phyloP scores from a whole-genome alignment of 2,888 invertebrate species.

The Microdon myrmicae region DNA sequence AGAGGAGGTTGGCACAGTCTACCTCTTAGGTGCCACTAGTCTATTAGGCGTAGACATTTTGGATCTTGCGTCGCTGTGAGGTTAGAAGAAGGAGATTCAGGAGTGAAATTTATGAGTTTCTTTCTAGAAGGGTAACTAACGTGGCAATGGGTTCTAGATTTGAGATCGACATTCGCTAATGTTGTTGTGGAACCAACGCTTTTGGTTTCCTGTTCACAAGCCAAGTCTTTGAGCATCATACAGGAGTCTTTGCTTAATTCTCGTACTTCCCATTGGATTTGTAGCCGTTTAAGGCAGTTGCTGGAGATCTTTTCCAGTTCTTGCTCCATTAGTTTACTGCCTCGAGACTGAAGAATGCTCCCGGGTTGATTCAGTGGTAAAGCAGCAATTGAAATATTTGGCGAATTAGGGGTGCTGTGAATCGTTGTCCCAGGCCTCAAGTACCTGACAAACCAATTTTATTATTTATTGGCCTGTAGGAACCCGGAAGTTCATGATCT shows the following conservation, averaged over 20 bases:
- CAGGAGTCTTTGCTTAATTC: constrained; percentile 65
- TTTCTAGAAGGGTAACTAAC: constrained; percentile 66
- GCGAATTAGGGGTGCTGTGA: constrained; percentile 77
- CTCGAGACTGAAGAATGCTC: too few species aligned
- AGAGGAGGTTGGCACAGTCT: too few species aligned
- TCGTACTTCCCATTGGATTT: constrained; percentile 67
- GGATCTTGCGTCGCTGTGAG: constrained; percentile 58
- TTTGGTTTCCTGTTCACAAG: constrained; percentile 61
- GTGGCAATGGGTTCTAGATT: constrained; percentile 65
- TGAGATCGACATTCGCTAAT: constrained; percentile 57
- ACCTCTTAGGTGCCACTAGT: constrained; percentile 65
- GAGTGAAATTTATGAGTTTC: too few species aligned
- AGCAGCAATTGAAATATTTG: constrained; percentile 73
- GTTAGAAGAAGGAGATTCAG: too few species aligned
- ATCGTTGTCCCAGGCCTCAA: constrained; percentile 56
- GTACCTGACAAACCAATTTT: constrained; percentile 8
- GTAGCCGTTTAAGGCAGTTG: constrained; percentile 65
- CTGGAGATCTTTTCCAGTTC: constrained; percentile 64
- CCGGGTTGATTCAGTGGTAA: constrained; percentile 39
- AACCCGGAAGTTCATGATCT: too few species aligned
- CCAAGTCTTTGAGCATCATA: constrained; percentile 62
- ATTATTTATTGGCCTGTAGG: too few species aligned
- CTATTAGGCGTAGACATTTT: constrained; percentile 60
- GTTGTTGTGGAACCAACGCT: constrained; percentile 67
- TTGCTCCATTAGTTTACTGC: too few species aligned